Percentiles rank a stretch among this genome's conserved stretches.
phyloP scores from a whole-genome alignment of 2,888 invertebrate genomes.

The Eutolmus rufibarbis region DNA sequence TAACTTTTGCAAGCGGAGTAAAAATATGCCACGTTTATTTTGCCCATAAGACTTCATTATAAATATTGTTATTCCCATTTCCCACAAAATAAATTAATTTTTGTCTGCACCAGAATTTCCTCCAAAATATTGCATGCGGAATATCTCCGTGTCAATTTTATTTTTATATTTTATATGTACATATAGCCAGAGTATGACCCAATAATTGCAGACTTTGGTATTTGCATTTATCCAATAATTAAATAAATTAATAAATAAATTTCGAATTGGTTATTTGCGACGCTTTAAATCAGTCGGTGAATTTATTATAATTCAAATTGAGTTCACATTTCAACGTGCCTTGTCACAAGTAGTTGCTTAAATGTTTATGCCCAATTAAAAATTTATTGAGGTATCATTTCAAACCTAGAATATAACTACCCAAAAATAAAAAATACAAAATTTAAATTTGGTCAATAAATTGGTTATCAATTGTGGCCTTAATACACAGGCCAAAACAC shows the following conservation, averaged over 20 bases:
- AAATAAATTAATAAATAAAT: not conserved
- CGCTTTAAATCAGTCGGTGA: not conserved
- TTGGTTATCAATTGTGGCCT: not conserved
- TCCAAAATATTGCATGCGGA: not conserved
- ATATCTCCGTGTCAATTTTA: not conserved
- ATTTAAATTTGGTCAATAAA: not conserved
- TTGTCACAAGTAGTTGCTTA: not conserved
- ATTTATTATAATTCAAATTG: not conserved
- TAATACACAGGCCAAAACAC: too few relatives aligned
- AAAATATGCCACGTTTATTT: not conserved
- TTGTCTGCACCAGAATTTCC: not conserved
- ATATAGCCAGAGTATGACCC: not conserved
- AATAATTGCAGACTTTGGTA: not conserved
- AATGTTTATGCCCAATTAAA: not conserved
- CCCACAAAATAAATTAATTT: not conserved
- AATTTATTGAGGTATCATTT: not conserved
- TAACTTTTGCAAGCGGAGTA: not conserved
- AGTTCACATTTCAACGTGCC: not conserved
- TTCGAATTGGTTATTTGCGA: not conserved
- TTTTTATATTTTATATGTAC: not conserved
- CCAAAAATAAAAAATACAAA: not conserved
- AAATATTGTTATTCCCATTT: not conserved
- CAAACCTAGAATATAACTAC: not conserved
- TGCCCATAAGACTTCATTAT: not conserved
- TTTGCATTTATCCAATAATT: not conserved